Base-by-base conservation (phyloP, 2,888 invertebrate species). In the Tromatobia lineatoria region DNA sequence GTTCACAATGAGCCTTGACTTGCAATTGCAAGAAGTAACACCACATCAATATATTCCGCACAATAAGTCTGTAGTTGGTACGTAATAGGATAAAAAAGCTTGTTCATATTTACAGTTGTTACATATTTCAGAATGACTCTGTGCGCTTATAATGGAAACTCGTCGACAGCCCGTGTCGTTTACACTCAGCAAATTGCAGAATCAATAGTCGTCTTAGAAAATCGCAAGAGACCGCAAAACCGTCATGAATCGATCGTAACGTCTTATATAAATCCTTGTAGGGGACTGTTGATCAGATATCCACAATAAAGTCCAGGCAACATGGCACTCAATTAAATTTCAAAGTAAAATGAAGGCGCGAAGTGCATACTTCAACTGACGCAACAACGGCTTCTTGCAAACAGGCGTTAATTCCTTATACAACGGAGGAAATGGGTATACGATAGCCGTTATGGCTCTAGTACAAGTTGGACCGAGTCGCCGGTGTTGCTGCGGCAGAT, bases 321-420 rank as follows among this genome's bases (percentile, higher is more conserved):
- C 73, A 59, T n/a, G 20, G 45, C 38, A 67, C 79, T 75, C 75
- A 83, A 83, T 83, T 83, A 79, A 77, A 83, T 83, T 73, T 69
- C 67, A 61, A 74, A 77, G 73, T 80, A 64, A 77, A 80, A 83
- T 61, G 59, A 61, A 76, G 80, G 80, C 11, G 67, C 71, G 71
- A 73, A 77, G 76, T 70, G 52, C 69, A 74, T 78, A 57, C 29
- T 50, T 67, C 50, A 73, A 57, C 66, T 25, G 52, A 11, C 13
- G 3, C 34, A 25, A 34, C 34, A 38, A 13, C 7, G 50, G 18
- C 45, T 25, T 13, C 34, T 2, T n/a, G 29, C 13, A 80, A 67
- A 73, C 50, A 47, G 52, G 64, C 38, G 34, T 59, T 83, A 76
- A 83, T 79, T 80, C 76, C 80, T 73, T 80, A 73, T 61, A 61